These are phyloP conservation scores for Caenorhabditis briggsae DNA, from an alignment of 1,140 invertebrate species.

Conservation along the genomic window DNA sequence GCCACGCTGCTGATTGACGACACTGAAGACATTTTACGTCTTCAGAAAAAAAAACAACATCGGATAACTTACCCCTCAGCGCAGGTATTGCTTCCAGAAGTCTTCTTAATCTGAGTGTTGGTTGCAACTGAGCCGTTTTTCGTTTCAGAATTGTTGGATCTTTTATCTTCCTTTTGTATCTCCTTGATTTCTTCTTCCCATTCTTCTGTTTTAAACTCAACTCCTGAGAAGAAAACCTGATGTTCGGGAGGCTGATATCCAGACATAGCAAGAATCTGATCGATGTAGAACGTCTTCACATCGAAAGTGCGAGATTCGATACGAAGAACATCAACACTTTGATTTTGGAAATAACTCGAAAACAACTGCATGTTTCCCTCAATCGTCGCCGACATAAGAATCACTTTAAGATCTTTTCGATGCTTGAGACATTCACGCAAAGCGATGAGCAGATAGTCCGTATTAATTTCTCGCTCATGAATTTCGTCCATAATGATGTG, in stretches of 20 bases:
- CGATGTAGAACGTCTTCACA: slow-evolving; percentile 86
- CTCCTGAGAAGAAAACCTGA: background rate
- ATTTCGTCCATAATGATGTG: slow-evolving; percentile 95
- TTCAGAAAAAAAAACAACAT: too few relatives aligned
- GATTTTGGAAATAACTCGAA: slow-evolving; percentile 88
- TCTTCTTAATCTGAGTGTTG: too few relatives aligned
- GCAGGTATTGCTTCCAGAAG: too few relatives aligned
- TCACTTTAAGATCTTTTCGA: slow-evolving; percentile 82
- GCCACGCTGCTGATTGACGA: too few relatives aligned
- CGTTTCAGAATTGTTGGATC: background rate
- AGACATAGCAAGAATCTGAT: slow-evolving; percentile 84
- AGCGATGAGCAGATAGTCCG: slow-evolving; percentile 91
- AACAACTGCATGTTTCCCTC: slow-evolving; percentile 85
- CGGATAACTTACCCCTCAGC: too few relatives aligned
- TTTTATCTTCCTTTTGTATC: background rate
- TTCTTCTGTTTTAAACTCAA: background rate
- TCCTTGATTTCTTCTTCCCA: slow-evolving; percentile 11
- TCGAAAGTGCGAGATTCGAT: slow-evolving; percentile 75
- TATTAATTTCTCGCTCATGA: slow-evolving; percentile 91
- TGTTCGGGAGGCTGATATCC: slow-evolving; percentile 70
- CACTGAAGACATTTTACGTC: background rate
- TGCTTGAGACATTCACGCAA: slow-evolving; percentile 85
- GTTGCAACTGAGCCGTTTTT: too few relatives aligned
- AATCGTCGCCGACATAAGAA: slow-evolving; percentile 95
- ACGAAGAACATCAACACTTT: slow-evolving; percentile 78